A percentile compares a stretch with the other conserved stretches of the same genome.
phyloP scores from a whole-genome alignment of 2,888 invertebrate species.

The Pycnomerus fuliginosus region DNA sequence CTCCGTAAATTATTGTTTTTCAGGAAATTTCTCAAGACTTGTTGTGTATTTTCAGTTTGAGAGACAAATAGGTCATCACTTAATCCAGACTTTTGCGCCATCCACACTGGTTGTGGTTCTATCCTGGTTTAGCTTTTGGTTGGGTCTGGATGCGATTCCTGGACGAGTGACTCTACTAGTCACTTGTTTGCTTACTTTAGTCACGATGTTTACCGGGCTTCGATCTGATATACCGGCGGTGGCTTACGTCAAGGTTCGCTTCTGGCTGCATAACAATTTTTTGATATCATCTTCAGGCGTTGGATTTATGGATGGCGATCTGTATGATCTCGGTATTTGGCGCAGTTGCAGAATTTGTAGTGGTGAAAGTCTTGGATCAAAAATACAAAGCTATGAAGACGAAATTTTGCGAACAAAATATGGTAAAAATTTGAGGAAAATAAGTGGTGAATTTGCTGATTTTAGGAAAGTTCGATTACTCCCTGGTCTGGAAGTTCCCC shows the following conservation, averaged over 20 bases:
- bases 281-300: conserved; percentile 54
- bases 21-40: conserved; percentile 76
- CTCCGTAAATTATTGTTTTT: conserved; percentile 17
- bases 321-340: conserved; percentile 87
- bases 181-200: conserved; percentile 80
- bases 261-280: not conserved
- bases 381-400: conserved; percentile 67
- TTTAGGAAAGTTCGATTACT: conserved; percentile 37
- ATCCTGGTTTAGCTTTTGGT: conserved; percentile 87
- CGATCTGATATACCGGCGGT: conserved; percentile 83
- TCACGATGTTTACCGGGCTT: conserved; percentile 83
- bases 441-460: conserved; percentile 9
- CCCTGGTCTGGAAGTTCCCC: no score
- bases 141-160: conserved; percentile 81
- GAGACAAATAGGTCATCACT: conserved; percentile 79
- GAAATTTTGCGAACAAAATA: conserved; percentile 57
- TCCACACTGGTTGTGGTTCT: conserved; percentile 80
- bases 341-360: conserved; percentile 79
- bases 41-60: conserved; percentile 79
- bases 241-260: conserved; percentile 77
- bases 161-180: conserved; percentile 79
- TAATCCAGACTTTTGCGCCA: conserved; percentile 83
- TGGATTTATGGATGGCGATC: conserved; percentile 86
- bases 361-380: conserved; percentile 78
- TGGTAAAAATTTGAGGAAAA: conserved; percentile 24